A percentile compares a stretch with the other conserved stretches of the same genome.
Conservation (phyloP, 2,113 vertebrate genomes). For the Pygathrix nemaeus region DNA sequence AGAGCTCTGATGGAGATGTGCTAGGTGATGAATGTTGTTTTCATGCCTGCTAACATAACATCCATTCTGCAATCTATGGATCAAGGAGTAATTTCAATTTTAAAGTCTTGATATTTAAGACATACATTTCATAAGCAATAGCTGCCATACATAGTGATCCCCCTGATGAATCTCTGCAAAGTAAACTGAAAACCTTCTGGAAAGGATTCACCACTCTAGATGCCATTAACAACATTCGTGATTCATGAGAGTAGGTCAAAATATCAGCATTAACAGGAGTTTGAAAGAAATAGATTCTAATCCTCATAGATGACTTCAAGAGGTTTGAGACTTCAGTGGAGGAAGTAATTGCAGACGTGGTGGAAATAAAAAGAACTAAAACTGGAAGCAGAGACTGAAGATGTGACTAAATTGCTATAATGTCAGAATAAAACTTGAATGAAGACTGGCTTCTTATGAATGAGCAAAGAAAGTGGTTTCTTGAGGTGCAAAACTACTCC, state of each 20-base stretch:
- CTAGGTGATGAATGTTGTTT: not conserved
- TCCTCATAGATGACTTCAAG: not conserved
- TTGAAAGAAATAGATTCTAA: not conserved
- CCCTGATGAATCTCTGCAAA: not conserved
- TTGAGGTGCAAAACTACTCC: not conserved
- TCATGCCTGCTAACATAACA: not conserved
- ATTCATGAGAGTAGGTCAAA: not conserved
- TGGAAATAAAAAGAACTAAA: not conserved
- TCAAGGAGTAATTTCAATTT: not conserved
- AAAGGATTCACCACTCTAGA: not conserved
- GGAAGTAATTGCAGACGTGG: not conserved
- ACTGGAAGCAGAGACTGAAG: not conserved
- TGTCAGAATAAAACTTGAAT: not conserved
- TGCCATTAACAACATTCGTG: not conserved
- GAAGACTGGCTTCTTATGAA: not conserved
- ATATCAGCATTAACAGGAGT: not conserved
- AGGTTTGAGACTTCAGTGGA: not conserved
- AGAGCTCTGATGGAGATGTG: not conserved
- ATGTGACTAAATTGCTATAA: not conserved
- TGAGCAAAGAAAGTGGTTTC: not conserved
- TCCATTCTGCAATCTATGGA: not conserved
- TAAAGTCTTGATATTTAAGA: not conserved
- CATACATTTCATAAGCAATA: not conserved
- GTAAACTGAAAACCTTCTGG: not conserved
- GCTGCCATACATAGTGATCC: not conserved